Evolutionary conservation across 1,140 invertebrate species (phyloP).

Genomic region (Drosophila novamexicana): DNA sequence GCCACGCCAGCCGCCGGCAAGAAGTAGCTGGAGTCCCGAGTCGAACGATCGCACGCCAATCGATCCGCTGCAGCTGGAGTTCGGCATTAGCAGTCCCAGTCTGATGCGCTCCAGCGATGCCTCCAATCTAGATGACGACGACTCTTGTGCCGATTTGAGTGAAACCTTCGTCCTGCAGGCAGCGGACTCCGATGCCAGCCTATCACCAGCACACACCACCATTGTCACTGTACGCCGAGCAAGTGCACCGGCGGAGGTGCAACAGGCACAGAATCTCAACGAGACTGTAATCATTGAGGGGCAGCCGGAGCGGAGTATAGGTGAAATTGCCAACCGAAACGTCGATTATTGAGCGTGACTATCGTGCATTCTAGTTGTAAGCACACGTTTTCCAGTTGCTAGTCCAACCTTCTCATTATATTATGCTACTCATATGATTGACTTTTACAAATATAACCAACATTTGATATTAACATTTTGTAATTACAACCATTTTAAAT

Average conservation of each 20-base stretch:
- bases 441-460: constrained; percentile 19
- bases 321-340: constrained; percentile 41
- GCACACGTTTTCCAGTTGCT: constrained; percentile 33
- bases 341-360: constrained; percentile 50
- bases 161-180: constrained; percentile 58
- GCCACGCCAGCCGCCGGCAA: constrained; percentile 75
- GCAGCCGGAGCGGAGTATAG: constrained; percentile 4
- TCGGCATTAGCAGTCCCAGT: constrained; percentile 83
- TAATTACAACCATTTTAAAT: constrained; percentile 26
- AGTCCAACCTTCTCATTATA: constrained; percentile 21
- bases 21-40: constrained; percentile 76
- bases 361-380: constrained; percentile 26
- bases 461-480: constrained; percentile 36
- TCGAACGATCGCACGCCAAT: constrained; percentile 42
- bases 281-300: constrained; percentile 12
- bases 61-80: constrained; percentile 65
- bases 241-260: constrained; percentile 56
- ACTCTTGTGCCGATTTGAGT: constrained; percentile 62
- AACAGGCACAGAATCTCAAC: constrained; percentile 11
- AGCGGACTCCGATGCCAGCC: constrained; percentile 56
- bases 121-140: constrained; percentile 57
- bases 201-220: constrained; percentile 74
- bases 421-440: constrained; percentile 35
- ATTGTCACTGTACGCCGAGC: constrained; percentile 65
- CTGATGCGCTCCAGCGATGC: constrained; percentile 68